Base-by-base conservation (phyloP, 2,113 vertebrate genomes). In the Ctenodactylus gundi region DNA sequence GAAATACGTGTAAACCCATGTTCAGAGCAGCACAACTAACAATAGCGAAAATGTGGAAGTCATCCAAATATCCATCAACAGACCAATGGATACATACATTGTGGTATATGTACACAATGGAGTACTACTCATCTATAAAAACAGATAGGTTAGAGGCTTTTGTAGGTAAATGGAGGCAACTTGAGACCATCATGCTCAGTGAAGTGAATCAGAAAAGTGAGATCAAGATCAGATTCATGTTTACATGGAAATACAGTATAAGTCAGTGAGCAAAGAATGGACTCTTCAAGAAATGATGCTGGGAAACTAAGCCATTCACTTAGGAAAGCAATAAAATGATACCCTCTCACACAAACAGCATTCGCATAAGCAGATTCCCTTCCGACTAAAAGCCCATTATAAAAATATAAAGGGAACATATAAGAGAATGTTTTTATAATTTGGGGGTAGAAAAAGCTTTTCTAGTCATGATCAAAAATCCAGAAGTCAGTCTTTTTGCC, bases 361-460 rank as follows among this genome's bases (percentile, higher is more conserved):
- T 51, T 82, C 72, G 70, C 90, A 72, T 95, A 96, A 97, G 96
- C 96, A 96, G 94, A 95, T 94, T 93, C 76, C 44, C 60, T 8
- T 77, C 96, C 95, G 65, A 93, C 82, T 91, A 90, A 89, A 97
- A 96, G 81, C 89, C 94, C 93, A 88, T 93, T 91, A 84, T 96
- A 95, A 97, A 97, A 97, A 95, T 95, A 93, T 15, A 49, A 91
- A 31, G 78, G 75, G 78, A 92, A 95, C 95, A 91, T 88, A 65
- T 80, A 31, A 39, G 80, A 84, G 85, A 96, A 70, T 85, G 53
- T 85, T 95, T 96, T 95, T 94, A 75, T 94, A 87, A 72, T 83
- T 89, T 78, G 65, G 15, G 41, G 23, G 2, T 88, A 65, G 65
- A 95, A 57, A 86, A 86, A 23, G n/a, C 58, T 95, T 95, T 96